Evolutionary conservation across 1,140 invertebrate species (phyloP).

Genomic region (Drosophila rhopaloa): DNA sequence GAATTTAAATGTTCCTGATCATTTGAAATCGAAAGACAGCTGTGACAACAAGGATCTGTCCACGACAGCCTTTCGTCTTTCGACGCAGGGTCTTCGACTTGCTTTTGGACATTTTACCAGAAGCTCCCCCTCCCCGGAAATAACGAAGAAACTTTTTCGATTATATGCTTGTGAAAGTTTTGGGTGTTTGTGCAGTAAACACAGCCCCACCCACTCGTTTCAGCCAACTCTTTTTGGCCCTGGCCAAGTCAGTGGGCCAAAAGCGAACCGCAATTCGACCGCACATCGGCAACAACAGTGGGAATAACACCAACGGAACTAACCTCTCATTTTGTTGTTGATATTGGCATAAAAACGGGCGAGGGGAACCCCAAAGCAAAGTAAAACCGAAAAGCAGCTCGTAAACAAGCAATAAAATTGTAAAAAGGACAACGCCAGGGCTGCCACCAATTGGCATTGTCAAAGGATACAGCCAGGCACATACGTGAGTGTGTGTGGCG

Average conservation of each 20-base stretch:
- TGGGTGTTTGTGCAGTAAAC: slow-evolving; percentile 60
- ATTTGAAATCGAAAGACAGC: not conserved
- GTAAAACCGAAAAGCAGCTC: slow-evolving; percentile 73
- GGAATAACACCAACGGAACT: slow-evolving; percentile 17
- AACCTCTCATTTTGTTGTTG: slow-evolving; percentile 40
- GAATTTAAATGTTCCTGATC: slow-evolving; percentile 10
- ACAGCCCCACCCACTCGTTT: slow-evolving; percentile 1
- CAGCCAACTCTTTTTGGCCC: slow-evolving; percentile 5
- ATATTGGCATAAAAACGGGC: slow-evolving; percentile 26
- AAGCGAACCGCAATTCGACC: slow-evolving; percentile 69
- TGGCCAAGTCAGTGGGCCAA: slow-evolving; percentile 31
- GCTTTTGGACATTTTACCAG: slow-evolving; percentile 21
- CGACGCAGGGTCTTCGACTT: slow-evolving; percentile 29
- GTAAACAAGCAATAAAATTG: slow-evolving; percentile 83
- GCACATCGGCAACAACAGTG: slow-evolving; percentile 54
- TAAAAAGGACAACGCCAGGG: slow-evolving; percentile 75
- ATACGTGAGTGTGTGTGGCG: not conserved
- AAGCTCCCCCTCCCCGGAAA: not conserved
- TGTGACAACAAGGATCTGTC: slow-evolving; percentile 5
- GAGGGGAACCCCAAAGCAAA: slow-evolving; percentile 16
- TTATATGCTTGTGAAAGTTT: slow-evolving; percentile 82
- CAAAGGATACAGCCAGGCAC: slow-evolving; percentile 41
- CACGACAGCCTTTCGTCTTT: slow-evolving; percentile 3
- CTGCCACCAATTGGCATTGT: slow-evolving; percentile 76
- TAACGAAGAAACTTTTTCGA: slow-evolving; percentile 73